Percentiles rank a stretch among this genome's conserved stretches.
Conservation (phyloP, 2,888 invertebrate species). For the Xanthostigma xanthostigma region DNA sequence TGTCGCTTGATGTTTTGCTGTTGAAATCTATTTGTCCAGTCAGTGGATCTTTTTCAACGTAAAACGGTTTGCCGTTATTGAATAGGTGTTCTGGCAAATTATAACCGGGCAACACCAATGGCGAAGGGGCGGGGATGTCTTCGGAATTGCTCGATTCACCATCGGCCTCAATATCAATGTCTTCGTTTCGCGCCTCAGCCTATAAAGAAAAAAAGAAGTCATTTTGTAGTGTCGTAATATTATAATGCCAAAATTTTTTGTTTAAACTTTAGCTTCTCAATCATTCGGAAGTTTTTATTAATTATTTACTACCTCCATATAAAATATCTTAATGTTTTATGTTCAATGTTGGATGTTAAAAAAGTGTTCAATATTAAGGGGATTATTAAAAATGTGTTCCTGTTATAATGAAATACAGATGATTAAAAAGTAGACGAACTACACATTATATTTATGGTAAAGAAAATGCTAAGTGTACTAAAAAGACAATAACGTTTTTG, state of each 20-base stretch:
- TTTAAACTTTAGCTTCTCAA: too few species aligned
- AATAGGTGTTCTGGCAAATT: constrained; percentile 40
- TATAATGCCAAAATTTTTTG: background rate
- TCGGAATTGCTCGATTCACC: constrained; percentile 12
- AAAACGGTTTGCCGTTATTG: constrained; percentile 55
- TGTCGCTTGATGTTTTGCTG: constrained; percentile 30
- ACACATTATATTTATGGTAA: too few species aligned
- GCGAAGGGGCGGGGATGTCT: constrained; percentile 27
- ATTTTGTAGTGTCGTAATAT: background rate
- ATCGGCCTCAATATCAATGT: background rate
- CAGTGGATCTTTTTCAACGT: constrained; percentile 49
- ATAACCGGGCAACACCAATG: constrained; percentile 27
- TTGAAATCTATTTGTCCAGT: constrained; percentile 50
- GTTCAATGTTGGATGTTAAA: too few species aligned
- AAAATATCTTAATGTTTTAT: too few species aligned
- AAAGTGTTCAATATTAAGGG: too few species aligned
- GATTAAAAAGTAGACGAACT: too few species aligned
- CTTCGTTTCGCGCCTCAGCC: background rate
- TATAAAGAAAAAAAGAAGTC: background rate
- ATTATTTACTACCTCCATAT: too few species aligned
- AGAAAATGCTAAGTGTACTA: too few species aligned
- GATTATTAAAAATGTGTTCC: too few species aligned
- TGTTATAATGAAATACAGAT: too few species aligned
- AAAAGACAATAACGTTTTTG: too few species aligned
- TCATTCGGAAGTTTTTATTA: too few species aligned